A percentile compares a stretch with the other conserved stretches of the same genome.
Evolutionary conservation across 2,888 invertebrate genomes (phyloP).

Genomic region (Trachelus stipa): DNA sequence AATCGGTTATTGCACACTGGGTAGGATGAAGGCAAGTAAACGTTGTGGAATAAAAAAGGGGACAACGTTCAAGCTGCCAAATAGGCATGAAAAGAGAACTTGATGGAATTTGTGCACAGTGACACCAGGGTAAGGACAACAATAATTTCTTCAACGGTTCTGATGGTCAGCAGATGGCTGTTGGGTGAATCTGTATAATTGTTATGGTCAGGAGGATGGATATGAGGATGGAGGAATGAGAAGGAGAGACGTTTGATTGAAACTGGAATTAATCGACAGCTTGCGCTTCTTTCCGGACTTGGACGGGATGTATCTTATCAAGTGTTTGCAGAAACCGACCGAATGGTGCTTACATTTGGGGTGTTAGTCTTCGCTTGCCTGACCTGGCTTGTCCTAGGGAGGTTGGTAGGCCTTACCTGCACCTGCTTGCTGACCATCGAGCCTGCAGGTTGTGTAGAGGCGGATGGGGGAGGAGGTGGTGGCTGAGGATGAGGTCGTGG

Average conservation of each 20-base stretch:
- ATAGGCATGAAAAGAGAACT: neutral
- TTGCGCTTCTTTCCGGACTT: neutral
- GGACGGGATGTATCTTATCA: slow-evolving; percentile 38
- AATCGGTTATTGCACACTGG: neutral
- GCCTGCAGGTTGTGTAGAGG: slow-evolving; percentile 59
- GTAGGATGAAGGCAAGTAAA: neutral
- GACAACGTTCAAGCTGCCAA: neutral
- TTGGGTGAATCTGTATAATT: neutral
- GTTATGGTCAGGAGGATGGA: neutral
- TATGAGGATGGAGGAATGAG: neutral
- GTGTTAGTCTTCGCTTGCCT: slow-evolving; percentile 67
- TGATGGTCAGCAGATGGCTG: neutral
- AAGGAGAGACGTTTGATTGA: neutral
- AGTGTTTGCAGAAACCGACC: slow-evolving; percentile 48
- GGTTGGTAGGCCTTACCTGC: slow-evolving; percentile 70
- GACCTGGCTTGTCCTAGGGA: slow-evolving; percentile 67
- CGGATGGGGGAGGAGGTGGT: slow-evolving; percentile 66
- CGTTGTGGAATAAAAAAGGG: neutral
- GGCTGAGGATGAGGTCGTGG: slow-evolving; percentile 67
- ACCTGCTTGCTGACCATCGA: slow-evolving; percentile 74
- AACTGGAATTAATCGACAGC: neutral
- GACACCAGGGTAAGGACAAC: neutral
- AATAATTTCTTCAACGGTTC: neutral
- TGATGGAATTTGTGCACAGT: neutral
- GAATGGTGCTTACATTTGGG: slow-evolving; percentile 66